Evolutionary conservation across 2,888 invertebrate genomes (phyloP), one percentile per base, ranked within the genome.

Genomic region (Steinernema hermaphroditum): DNA sequence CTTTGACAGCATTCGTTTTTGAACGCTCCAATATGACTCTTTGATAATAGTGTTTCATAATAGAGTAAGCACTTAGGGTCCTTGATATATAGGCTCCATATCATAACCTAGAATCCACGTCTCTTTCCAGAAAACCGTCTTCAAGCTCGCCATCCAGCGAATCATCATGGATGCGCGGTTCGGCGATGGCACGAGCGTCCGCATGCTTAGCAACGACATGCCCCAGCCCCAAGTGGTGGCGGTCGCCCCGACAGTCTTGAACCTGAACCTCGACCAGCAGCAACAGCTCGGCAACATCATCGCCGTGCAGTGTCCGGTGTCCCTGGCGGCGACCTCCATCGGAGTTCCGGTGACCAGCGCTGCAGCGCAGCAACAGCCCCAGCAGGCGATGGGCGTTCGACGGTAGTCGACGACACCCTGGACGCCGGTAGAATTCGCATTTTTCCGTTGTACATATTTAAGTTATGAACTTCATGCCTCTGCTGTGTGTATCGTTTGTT

Each of bases 121-220:
- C 46, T 34, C 46, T 41, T 78, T 82, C 50, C 77, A 83, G 83
- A 83, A 83, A 74, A 77, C 81, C 1, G 32, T 82, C 12, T 75
- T 79, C 69, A 83, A 83, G 69, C 78, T 81, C 77, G 76, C 82
- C 76, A 80, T 83, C 68, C 82, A 82, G 76, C 72, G 77, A 54
- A 83, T 83, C 32, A 72, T 83, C 24, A 75, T 82, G 62, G 83
- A 83, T 49, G 80, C 81, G 8, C 70, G 81, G 24, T 83, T 82
- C 71, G 81, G 81, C 12, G 49, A 72, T 0, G 81, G 82, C 37
- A 69, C 75, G 2, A 75, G 75, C 44, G 74, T 75, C n/a, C 69
- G 75, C n/a, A 75, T 75, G 75, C 75, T 75, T 49, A 68, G 72
- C 29, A 71, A 74, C 29, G 73, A 73, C 9, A 32, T 62, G 62